Evolutionary conservation across 2,113 vertebrate genomes (phyloP), one percentile per base, ranked within the genome.

Genomic region (Romanogobio albipinnatus): DNA sequence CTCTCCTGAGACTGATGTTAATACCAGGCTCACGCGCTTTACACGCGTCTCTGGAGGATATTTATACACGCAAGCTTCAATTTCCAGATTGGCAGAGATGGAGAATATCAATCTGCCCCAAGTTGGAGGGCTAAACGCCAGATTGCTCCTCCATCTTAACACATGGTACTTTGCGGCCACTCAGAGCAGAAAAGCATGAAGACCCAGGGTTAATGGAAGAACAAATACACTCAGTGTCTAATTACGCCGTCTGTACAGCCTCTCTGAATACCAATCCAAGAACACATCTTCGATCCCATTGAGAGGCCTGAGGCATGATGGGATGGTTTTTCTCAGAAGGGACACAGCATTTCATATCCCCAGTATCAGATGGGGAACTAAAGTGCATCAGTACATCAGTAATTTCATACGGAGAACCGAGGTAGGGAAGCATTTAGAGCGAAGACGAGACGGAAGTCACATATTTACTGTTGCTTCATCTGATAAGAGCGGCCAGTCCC

Each of bases 181-280:
- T 75, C 22, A 43, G 39, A 49, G 43, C 29, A 10, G 75, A n/a
- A 49, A 26, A 64, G 26, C 68, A 39, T 49, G 33, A 71, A 62
- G 66, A 33, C 74, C 9, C 9, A 36, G 36, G 84, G 82, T 86
- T 87, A 82, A 86, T 82, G 43, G 82, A 82, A 81, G 61, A 62
- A 59, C 83, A 83, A 79, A 82, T 74, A 56, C 53, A 51, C 45
- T 71, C 43, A 58, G 43, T 64, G 83, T 70, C 80, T 80, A 74
- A 86, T 86, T 88, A 86, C 33, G 17, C 75, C 36, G 79, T 64
- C 86, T 70, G 76, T 8, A 78, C 26, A 66, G 22, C 45, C 36
- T 26, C 36, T 82, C n/a, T 5, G n/a, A 66, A 77, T 74, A 71
- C 49, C 29, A 82, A 82, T 71, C 49, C 10, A 29, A 66, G 61